These are phyloP conservation scores for Gymnoscopelus braueri DNA, from an alignment of 2,797 vertebrate species.

Conservation along the genomic window DNA sequence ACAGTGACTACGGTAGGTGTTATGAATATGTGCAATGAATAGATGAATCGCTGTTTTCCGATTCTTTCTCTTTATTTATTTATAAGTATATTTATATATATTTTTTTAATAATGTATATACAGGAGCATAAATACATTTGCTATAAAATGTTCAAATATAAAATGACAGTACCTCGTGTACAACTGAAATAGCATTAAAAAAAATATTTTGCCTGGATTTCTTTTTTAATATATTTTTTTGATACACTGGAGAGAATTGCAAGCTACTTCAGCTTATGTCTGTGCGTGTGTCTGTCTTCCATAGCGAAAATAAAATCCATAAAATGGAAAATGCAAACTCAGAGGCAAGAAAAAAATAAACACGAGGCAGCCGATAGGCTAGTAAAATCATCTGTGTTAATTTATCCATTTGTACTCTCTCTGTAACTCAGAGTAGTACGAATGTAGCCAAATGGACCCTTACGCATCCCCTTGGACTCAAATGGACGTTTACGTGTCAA, in stretches of 20 bases:
- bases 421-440: background rate
- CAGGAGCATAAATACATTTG: constrained; percentile 84
- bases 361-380: constrained; percentile 60
- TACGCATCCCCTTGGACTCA: too few relatives aligned
- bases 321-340: constrained; percentile 45
- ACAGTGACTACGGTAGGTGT: constrained; percentile 60
- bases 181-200: constrained; percentile 77
- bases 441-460: background rate
- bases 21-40: constrained; percentile 76
- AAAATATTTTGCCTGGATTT: constrained; percentile 66
- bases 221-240: constrained; percentile 47
- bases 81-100: constrained; percentile 53
- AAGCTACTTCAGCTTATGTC: constrained; percentile 69
- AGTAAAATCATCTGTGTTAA: too few relatives aligned
- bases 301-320: constrained; percentile 70
- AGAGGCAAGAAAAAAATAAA: constrained; percentile 57
- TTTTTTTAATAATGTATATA: constrained; percentile 79
- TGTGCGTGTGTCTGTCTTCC: constrained; percentile 62
- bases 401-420: too few relatives aligned
- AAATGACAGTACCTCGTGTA: constrained; percentile 83
- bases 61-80: constrained; percentile 81
- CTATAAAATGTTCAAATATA: constrained; percentile 82
- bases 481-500: too few relatives aligned
- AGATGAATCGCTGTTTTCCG: constrained; percentile 71
- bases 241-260: constrained; percentile 66